Evolutionary conservation across 2,888 invertebrate genomes (phyloP).

Genomic region (Marasmarcha lunaedactyla): DNA sequence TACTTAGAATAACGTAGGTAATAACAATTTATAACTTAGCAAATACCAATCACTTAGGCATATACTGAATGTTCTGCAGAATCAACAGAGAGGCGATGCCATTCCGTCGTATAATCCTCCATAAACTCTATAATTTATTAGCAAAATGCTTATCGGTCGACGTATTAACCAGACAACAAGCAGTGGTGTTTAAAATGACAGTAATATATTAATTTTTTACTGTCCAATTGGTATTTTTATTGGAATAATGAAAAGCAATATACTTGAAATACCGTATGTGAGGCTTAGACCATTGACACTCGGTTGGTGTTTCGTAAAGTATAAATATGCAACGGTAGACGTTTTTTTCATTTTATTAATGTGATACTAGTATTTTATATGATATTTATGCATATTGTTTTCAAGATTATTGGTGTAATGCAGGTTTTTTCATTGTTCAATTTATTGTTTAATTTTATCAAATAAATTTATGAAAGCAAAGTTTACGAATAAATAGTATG

Average conservation of each 20-base stretch:
- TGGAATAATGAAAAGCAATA: constrained; percentile 3
- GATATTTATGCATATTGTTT: no score
- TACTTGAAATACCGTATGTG: constrained; percentile 11
- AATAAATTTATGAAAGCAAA: no score
- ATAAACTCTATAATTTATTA: not conserved
- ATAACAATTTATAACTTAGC: not conserved
- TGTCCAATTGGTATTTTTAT: not conserved
- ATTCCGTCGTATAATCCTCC: not conserved
- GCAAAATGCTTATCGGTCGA: not conserved
- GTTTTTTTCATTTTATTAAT: no score
- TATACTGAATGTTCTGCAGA: not conserved
- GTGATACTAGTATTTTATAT: no score
- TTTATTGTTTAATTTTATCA: no score
- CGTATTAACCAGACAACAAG: not conserved
- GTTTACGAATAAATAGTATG: no score
- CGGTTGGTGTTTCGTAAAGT: no score
- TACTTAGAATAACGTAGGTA: not conserved
- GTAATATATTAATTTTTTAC: not conserved
- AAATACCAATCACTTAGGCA: not conserved
- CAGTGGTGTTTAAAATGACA: not conserved
- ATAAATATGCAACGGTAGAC: no score
- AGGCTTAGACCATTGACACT: no score
- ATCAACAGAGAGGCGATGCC: not conserved
- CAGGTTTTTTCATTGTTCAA: no score
- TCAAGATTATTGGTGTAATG: no score